phyloP scores from a whole-genome alignment of 2,113 vertebrate genomes.

The Melanotaenia duboulayi region DNA sequence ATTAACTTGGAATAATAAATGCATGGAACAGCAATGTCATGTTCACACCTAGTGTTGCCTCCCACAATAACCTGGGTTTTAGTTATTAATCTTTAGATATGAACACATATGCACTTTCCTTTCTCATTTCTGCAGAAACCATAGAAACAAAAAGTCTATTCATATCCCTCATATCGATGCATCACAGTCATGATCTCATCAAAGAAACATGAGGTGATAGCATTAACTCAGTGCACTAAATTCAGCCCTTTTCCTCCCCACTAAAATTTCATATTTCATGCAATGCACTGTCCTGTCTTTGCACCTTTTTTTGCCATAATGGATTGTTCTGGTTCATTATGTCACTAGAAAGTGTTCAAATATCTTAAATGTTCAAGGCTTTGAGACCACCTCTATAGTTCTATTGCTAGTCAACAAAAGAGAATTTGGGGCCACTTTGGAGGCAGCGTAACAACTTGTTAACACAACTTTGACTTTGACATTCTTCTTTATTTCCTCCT shows the following conservation, averaged over 20 bases:
- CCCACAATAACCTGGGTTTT: conserved; percentile 51
- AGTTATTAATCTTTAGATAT: conserved; percentile 58
- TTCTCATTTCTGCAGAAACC: conserved; percentile 49
- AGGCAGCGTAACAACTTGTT: not conserved
- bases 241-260: conserved; percentile 58
- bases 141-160: conserved; percentile 71
- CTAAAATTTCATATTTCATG: conserved; percentile 68
- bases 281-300: conserved; percentile 55
- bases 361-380: conserved; percentile 13
- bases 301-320: conserved; percentile 56
- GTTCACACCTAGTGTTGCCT: conserved; percentile 37
- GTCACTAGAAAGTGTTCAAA: conserved; percentile 24
- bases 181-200: conserved; percentile 78
- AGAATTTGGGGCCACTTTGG: not conserved
- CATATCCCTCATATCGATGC: conserved; percentile 67
- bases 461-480: not conserved
- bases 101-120: conserved; percentile 51
- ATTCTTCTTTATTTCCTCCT: no score
- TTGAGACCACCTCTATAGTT: not conserved
- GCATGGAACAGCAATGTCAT: conserved; percentile 42
- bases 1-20: conserved; percentile 55
- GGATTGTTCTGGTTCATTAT: conserved; percentile 35
- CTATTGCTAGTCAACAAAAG: not conserved
- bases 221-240: conserved; percentile 74
- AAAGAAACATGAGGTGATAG: conserved; percentile 77